These are phyloP conservation scores for Geophilus truncorum DNA, from an alignment of 2,888 invertebrate species.

Conservation along the genomic window DNA sequence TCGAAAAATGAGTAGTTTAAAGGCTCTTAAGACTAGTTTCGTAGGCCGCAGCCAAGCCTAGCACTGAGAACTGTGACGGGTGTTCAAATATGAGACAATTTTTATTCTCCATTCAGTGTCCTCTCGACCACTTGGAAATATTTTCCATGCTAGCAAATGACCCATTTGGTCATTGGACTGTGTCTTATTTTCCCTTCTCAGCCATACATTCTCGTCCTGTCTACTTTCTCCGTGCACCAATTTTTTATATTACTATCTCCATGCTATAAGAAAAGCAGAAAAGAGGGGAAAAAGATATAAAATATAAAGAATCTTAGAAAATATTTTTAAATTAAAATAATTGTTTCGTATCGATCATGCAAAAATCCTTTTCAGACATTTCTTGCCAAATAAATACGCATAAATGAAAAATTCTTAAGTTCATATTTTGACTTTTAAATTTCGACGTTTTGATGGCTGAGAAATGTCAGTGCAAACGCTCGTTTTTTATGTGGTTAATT, in stretches of 20 bases:
- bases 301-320: not conserved
- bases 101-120: conserved; percentile 23
- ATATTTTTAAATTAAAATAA: too few species aligned
- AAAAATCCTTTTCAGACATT: too few species aligned
- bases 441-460: too few species aligned
- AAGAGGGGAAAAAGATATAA: not conserved
- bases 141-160: conserved; percentile 22
- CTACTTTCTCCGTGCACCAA: not conserved
- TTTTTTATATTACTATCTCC: not conserved
- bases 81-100: conserved; percentile 25
- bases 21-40: conserved; percentile 17
- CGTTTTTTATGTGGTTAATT: too few species aligned
- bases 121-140: conserved; percentile 20
- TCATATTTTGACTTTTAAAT: too few species aligned
- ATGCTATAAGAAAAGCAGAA: not conserved
- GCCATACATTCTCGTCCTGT: not conserved
- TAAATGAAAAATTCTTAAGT: too few species aligned
- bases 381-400: too few species aligned
- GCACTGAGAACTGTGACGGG: conserved; percentile 18
- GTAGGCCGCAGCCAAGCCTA: not conserved
- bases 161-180: conserved; percentile 27
- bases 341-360: too few species aligned
- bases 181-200: conserved; percentile 22
- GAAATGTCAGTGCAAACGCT: too few species aligned
- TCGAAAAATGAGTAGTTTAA: conserved; percentile 23